Percentiles rank a stretch among this genome's conserved stretches.
Evolutionary conservation across 2,113 vertebrate species (phyloP).

Genomic region (Salminus brasiliensis): DNA sequence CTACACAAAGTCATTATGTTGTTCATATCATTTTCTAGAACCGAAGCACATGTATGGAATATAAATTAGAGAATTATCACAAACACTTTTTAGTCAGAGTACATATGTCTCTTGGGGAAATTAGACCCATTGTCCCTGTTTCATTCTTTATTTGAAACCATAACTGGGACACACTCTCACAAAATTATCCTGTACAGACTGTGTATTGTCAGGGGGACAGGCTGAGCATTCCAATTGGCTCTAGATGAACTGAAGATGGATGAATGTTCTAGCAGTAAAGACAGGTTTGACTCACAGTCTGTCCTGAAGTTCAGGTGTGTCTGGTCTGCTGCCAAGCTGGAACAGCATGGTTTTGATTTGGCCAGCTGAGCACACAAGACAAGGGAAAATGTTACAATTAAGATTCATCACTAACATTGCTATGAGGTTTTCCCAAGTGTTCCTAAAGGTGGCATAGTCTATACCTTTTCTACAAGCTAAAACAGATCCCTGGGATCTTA

Average conservation of each 20-base stretch:
- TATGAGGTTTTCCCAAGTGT: too few species aligned
- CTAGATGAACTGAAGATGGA: slow-evolving; percentile 1
- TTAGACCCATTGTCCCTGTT: not conserved
- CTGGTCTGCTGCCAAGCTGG: slow-evolving; percentile 86
- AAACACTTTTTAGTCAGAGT: not conserved
- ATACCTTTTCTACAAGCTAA: too few species aligned
- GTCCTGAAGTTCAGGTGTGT: slow-evolving; percentile 86
- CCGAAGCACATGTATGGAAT: not conserved
- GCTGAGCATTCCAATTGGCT: not conserved
- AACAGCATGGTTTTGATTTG: slow-evolving; percentile 89
- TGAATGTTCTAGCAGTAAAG: not conserved
- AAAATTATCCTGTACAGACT: not conserved
- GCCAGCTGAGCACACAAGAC: slow-evolving; percentile 74
- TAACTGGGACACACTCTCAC: not conserved
- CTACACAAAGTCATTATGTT: not conserved
- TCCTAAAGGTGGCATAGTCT: too few species aligned
- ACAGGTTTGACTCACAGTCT: slow-evolving; percentile 79
- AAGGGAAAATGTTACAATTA: not conserved
- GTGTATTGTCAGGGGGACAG: not conserved
- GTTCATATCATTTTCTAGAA: not conserved
- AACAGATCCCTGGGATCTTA: too few species aligned
- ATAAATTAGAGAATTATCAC: not conserved
- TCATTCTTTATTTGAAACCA: not conserved
- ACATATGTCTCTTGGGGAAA: not conserved
- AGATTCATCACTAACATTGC: too few species aligned